Conservation (phyloP, 2,797 vertebrate species). For the Halcyon chelicuti region DNA sequence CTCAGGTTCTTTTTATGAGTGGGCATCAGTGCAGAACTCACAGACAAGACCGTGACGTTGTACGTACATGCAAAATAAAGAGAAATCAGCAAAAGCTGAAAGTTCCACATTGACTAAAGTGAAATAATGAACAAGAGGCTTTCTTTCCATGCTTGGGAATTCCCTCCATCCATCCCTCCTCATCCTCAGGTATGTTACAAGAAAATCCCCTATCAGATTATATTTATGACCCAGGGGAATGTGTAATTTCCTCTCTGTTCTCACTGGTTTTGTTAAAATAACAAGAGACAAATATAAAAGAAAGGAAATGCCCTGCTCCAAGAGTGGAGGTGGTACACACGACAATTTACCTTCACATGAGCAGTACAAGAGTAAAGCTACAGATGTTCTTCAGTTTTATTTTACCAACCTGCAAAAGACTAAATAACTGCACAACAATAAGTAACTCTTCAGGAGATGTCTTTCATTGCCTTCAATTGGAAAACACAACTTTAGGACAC, state of each 20-base stretch:
- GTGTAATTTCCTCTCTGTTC: conserved; percentile 87
- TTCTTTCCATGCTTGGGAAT: background rate
- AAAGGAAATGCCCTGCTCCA: background rate
- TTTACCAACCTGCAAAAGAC: background rate
- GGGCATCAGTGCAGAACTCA: background rate
- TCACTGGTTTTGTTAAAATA: conserved; percentile 81
- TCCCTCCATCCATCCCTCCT: conserved; percentile 4
- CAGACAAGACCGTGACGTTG: background rate
- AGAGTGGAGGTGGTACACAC: conserved; percentile 74
- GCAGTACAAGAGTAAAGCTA: background rate
- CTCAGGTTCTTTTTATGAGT: background rate
- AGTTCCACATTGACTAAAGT: background rate
- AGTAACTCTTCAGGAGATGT: background rate
- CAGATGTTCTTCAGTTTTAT: background rate
- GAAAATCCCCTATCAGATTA: background rate
- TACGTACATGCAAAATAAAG: background rate
- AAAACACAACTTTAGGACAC: background rate
- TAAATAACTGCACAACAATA: background rate
- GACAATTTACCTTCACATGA: background rate
- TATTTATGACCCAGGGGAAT: conserved; percentile 56
- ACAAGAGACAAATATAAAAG: conserved; percentile 62
- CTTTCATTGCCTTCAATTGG: background rate
- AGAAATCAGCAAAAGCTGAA: background rate
- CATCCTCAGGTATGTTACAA: background rate
- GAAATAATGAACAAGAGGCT: background rate